Conservation (phyloP, 2,113 vertebrate species). For the Ammodytes marinus region DNA sequence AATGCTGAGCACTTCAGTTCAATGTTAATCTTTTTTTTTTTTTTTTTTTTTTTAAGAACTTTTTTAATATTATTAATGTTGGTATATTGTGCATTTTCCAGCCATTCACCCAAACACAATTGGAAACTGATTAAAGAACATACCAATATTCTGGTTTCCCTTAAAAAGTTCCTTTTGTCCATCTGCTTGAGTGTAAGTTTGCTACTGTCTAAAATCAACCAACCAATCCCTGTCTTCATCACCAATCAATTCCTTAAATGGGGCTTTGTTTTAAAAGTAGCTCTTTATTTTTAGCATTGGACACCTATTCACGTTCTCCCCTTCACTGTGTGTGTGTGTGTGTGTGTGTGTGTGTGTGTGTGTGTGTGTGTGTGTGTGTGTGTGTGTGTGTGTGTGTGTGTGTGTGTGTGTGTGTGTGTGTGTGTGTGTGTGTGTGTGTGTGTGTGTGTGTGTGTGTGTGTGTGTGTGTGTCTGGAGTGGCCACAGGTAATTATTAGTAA, state of each 20-base stretch:
- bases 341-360: too few species aligned
- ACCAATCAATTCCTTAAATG: constrained; percentile 35
- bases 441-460: too few species aligned
- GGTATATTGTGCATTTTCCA: constrained; percentile 15
- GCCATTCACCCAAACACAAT: constrained; percentile 15
- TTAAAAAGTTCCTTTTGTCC: constrained; percentile 8
- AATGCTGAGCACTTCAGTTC: neutral
- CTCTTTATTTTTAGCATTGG: constrained; percentile 44
- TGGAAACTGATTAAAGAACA: constrained; percentile 23
- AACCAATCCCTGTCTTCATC: constrained; percentile 27
- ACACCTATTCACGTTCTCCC: constrained; percentile 41
- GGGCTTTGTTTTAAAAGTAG: constrained; percentile 16
- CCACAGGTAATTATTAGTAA: constrained; percentile 74
- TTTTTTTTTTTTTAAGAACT: neutral
- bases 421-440: too few species aligned
- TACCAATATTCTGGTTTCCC: neutral
- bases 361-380: too few species aligned
- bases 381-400: too few species aligned
- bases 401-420: too few species aligned
- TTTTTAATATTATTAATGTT: constrained; percentile 37
- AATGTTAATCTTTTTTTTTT: neutral
- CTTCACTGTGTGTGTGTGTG: constrained; percentile 11
- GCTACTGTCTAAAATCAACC: constrained; percentile 29
- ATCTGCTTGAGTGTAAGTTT: constrained; percentile 38
- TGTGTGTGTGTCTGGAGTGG: constrained; percentile 19